A percentile compares a stretch with the other conserved stretches of the same genome.
These are phyloP conservation scores for Nannoperca obscura DNA, from an alignment of 2,797 vertebrate species.

Conservation along the genomic window DNA sequence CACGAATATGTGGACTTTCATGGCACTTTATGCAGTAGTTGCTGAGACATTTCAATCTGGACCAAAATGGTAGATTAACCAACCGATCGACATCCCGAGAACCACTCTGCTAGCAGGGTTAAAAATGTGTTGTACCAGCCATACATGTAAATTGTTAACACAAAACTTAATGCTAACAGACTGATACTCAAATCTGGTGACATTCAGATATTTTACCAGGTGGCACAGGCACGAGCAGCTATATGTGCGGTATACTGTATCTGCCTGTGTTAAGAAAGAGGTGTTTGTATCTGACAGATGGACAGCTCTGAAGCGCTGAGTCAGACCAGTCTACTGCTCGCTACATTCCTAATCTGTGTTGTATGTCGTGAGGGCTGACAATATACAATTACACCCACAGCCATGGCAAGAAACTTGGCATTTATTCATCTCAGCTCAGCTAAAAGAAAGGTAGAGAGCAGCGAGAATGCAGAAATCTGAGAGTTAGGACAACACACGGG, in stretches of 20 bases:
- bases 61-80: not conserved
- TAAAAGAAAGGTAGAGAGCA: constrained; percentile 22
- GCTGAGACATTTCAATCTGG: not conserved
- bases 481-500: not conserved
- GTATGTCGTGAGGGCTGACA: constrained; percentile 65
- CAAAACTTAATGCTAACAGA: not conserved
- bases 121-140: not conserved
- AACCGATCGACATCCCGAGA: not conserved
- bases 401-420: constrained; percentile 35
- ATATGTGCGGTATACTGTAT: constrained; percentile 16
- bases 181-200: constrained; percentile 3
- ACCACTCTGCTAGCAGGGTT: not conserved
- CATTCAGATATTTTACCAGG: constrained; percentile 16
- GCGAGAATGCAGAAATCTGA: constrained; percentile 28
- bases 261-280: constrained; percentile 18
- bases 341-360: constrained; percentile 56
- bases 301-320: constrained; percentile 60
- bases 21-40: not conserved
- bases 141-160: constrained; percentile 1
- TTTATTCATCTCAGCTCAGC: constrained; percentile 57
- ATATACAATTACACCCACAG: constrained; percentile 72
- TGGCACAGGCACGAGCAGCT: constrained; percentile 9
- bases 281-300: constrained; percentile 61
- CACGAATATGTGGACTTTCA: not conserved
- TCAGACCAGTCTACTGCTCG: constrained; percentile 60